Base-by-base conservation (phyloP, 2,888 invertebrate genomes). In the Drosophila neutralis region DNA sequence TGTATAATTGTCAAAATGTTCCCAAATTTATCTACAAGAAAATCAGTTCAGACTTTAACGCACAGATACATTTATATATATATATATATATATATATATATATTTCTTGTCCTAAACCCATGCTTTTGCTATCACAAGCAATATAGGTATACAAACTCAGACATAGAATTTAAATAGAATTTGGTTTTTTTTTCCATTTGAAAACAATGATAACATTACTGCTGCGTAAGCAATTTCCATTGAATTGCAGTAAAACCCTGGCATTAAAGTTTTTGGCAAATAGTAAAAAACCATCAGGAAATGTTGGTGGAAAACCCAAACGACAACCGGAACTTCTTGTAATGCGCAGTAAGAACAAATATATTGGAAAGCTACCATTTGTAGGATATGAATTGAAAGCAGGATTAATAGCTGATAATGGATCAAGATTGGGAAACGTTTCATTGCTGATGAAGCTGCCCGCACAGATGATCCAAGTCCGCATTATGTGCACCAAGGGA, bases 151-250 rank as follows among this genome's bases (percentile, higher is more conserved):
- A 45, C 57, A 45, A 52, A 24, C 33, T 21, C 31, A 51, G n/a
- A 33, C n/a, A 36, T 33, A 11, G 33, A 10, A 36, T 36, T 65
- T 60, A 27, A 48, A 49, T 48, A 15, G 21, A 35, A 45, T 53
- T 36, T 57, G 66, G 38, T 13, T 52, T 40, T 21, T 27, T 15
- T 18, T 24, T 18, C 8, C 15, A 49, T 27, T 24, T 54, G 48
- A 35, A 18, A 15, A 66, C 33, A 59, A 83, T 87, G 87, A 78
- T 75, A 45, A 54, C 69, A 24, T 62, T 78, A 7, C 45, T 67
- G 24, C 18, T 76, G 64, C 71, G 77, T 48, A 73, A 63, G n/a
- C 67, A 63, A n/a, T 15, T 62, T n/a, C 27, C 58, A n/a, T 15
- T 31, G 7, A 58, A 60, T 10, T 69, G 53, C 52, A 78, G 58